Base-by-base conservation (phyloP, 1,140 invertebrate species). In the Drosophila bifasciata region DNA sequence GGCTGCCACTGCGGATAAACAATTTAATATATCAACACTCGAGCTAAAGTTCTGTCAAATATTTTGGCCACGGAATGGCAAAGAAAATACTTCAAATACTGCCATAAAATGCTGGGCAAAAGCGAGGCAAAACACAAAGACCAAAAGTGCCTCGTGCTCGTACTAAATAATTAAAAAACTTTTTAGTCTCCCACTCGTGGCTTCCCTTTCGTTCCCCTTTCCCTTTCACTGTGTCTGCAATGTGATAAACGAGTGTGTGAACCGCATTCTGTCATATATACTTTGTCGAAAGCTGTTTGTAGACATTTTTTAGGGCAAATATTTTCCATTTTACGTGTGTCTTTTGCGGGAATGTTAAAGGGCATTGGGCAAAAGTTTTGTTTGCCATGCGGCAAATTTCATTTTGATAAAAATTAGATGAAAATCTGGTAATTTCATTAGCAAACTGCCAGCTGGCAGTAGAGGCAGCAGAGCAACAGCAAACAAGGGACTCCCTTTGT, bases 371-470 rank as follows among this genome's bases (percentile, higher is more conserved):
- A 55, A 46, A 59, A 76, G 57, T 73, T 73, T 59, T 60, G 72
- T 64, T 66, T 71, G 36, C 39, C 59, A 50, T 60, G 76, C 48
- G 51, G 69, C 32, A 66, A 76, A 77, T 66, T 81, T 48, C 51
- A 74, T 77, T 76, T 50, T 52, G 55, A 67, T 68, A 57, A 78
- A 78, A 74, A 83, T 83, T 61, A 71, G 51, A 86, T 86, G 56
- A 74, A 57, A 75, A 83, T 88, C 64, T 75, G 78, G 75, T 71
- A 78, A 86, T 78, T 75, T 75, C 75, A 86, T 86, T 86, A 86
- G 63, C 74, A 64, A 83, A 76, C 69, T 74, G 60, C 69, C 61
- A 67, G 45, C 59, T 70, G 60, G 25, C 50, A 23, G 21, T 28
- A 36, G 11, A 5, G 11, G 4, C 15, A 11, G 21, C 21, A 13